Conservation (phyloP, 2,888 invertebrate species). For the Harmothoe impar region DNA sequence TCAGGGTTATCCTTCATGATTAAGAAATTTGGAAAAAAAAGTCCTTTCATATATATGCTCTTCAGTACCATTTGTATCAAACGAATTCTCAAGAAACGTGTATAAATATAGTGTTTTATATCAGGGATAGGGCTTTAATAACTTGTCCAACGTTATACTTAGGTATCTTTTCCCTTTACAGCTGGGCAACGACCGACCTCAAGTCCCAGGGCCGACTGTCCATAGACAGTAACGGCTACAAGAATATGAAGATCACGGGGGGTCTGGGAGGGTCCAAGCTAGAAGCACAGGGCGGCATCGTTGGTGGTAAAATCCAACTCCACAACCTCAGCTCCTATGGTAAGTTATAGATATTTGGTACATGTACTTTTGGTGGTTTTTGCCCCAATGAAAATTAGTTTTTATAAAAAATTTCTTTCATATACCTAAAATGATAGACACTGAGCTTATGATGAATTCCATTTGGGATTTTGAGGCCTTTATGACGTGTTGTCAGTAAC, state of each 20-base stretch:
- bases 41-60: no score
- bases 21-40: no score
- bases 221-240: conserved; percentile 96
- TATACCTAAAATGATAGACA: background rate
- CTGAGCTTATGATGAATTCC: no score
- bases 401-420: background rate
- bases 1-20: no score
- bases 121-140: no score
- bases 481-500: no score
- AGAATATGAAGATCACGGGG: conserved; percentile 94
- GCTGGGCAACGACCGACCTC: conserved; percentile 96
- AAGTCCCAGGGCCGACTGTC: conserved; percentile 95
- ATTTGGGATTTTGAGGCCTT: background rate
- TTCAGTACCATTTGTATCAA: no score
- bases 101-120: no score
- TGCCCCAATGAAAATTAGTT: background rate
- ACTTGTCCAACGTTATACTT: no score
- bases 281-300: conserved; percentile 98
- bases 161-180: conserved; percentile 76
- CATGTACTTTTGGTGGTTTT: background rate
- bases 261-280: conserved; percentile 94
- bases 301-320: conserved; percentile 96
- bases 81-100: no score
- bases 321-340: conserved; percentile 86
- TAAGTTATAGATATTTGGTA: no score